Percentiles rank a stretch among this genome's conserved stretches.
phyloP scores from a whole-genome alignment of 2,888 invertebrate species.

The Lasioglossum lativentre region DNA sequence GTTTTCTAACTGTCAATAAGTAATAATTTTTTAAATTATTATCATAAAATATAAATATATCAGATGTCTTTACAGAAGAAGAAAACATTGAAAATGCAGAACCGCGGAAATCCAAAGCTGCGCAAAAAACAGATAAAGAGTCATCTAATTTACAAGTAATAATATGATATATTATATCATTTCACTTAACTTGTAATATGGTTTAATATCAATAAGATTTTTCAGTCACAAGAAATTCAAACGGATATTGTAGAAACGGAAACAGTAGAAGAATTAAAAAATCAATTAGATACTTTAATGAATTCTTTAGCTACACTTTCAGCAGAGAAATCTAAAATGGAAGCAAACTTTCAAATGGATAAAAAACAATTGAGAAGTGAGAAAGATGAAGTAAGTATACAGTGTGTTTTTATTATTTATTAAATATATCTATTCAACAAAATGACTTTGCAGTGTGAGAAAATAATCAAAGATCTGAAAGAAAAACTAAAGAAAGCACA shows the following conservation, averaged over 20 bases:
- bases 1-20: not conserved
- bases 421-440: not conserved
- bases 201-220: slow-evolving; percentile 14
- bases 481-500: slow-evolving; percentile 87
- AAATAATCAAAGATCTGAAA: slow-evolving; percentile 86
- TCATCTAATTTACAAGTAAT: slow-evolving; percentile 46
- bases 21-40: not conserved
- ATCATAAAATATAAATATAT: not conserved
- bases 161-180: not conserved
- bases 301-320: slow-evolving; percentile 91
- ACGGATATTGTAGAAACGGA: slow-evolving; percentile 73
- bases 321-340: slow-evolving; percentile 93
- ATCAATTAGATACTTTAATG: slow-evolving; percentile 88
- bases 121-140: slow-evolving; percentile 23
- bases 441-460: slow-evolving; percentile 86
- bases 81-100: slow-evolving; percentile 3
- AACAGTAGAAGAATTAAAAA: slow-evolving; percentile 80
- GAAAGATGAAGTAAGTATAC: slow-evolving; percentile 82
- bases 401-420: slow-evolving; percentile 19
- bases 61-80: not conserved
- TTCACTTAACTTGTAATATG: not conserved
- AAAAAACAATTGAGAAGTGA: slow-evolving; percentile 88
- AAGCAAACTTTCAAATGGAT: slow-evolving; percentile 92
- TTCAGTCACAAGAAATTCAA: slow-evolving; percentile 58
- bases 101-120: slow-evolving; percentile 5